phyloP scores from a whole-genome alignment of 2,888 invertebrate species.

The Machimus rusticus region DNA sequence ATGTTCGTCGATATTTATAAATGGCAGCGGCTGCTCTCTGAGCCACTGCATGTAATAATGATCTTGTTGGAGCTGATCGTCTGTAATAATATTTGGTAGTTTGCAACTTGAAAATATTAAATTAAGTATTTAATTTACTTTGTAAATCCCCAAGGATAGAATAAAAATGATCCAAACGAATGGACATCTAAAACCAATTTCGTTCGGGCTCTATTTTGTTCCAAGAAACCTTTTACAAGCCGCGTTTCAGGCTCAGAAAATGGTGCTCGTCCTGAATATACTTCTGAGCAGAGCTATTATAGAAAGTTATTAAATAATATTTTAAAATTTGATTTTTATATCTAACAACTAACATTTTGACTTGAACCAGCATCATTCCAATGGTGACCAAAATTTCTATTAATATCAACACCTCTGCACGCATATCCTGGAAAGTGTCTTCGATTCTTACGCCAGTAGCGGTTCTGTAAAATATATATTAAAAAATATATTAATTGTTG shows the following conservation, averaged over 20 bases:
- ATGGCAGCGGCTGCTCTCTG: conserved; percentile 59
- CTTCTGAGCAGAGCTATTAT: conserved; percentile 60
- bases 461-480: conserved; percentile 53
- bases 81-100: conserved; percentile 48
- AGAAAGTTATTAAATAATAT: conserved; percentile 40
- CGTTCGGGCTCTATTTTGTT: conserved; percentile 58
- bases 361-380: conserved; percentile 70
- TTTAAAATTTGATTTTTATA: background rate
- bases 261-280: conserved; percentile 58
- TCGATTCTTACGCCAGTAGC: conserved; percentile 76
- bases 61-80: conserved; percentile 57
- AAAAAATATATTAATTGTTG: background rate
- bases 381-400: conserved; percentile 76
- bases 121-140: conserved; percentile 51
- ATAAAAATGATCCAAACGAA: conserved; percentile 62
- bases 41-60: conserved; percentile 58
- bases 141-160: conserved; percentile 62
- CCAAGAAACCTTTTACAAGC: conserved; percentile 57
- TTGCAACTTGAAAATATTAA: background rate
- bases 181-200: conserved; percentile 62
- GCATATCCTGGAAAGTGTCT: conserved; percentile 62
- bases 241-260: conserved; percentile 60
- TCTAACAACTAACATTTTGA: conserved; percentile 55
- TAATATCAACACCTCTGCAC: conserved; percentile 77
- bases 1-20: conserved; percentile 59